Percentiles rank a stretch among this genome's conserved stretches.
Conservation (phyloP, 2,888 invertebrate species). For the Phymatocera aterrima region DNA sequence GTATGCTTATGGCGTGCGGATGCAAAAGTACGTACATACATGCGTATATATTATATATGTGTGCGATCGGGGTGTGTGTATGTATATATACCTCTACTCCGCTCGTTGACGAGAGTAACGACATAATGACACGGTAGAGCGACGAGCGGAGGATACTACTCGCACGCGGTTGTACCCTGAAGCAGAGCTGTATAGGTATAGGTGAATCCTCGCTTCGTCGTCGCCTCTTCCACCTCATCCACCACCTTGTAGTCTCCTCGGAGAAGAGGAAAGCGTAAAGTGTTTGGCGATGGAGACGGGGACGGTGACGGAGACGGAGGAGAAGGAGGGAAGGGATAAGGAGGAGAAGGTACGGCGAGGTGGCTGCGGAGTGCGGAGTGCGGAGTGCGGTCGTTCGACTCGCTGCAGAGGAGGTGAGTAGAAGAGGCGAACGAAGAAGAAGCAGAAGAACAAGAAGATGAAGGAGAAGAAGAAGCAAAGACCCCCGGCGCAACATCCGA, state of each 20-base stretch:
- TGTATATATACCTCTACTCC: neutral
- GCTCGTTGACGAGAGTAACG: conserved; percentile 74
- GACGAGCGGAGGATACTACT: neutral
- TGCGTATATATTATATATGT: neutral
- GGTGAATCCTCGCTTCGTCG: neutral
- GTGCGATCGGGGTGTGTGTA: too few species aligned
- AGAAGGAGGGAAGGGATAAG: conserved; percentile 19
- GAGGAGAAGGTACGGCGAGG: conserved; percentile 1
- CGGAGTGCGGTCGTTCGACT: conserved; percentile 31
- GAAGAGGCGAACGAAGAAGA: conserved; percentile 29
- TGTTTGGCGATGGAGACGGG: conserved; percentile 31
- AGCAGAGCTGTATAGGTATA: too few species aligned
- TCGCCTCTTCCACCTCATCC: neutral
- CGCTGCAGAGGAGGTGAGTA: conserved; percentile 13
- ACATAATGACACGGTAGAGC: conserved; percentile 73
- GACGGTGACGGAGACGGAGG: conserved; percentile 40
- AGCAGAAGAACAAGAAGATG: neutral
- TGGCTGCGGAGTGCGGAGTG: conserved; percentile 26
- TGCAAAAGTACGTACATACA: too few species aligned
- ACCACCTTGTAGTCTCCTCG: neutral
- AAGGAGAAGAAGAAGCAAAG: neutral
- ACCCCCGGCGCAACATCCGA: neutral
- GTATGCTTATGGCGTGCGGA: too few species aligned
- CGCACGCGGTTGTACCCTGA: conserved; percentile 17
- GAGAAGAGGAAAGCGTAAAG: neutral